Base-by-base conservation (phyloP, 2,113 vertebrate genomes). In the Cinclus mexicanus region DNA sequence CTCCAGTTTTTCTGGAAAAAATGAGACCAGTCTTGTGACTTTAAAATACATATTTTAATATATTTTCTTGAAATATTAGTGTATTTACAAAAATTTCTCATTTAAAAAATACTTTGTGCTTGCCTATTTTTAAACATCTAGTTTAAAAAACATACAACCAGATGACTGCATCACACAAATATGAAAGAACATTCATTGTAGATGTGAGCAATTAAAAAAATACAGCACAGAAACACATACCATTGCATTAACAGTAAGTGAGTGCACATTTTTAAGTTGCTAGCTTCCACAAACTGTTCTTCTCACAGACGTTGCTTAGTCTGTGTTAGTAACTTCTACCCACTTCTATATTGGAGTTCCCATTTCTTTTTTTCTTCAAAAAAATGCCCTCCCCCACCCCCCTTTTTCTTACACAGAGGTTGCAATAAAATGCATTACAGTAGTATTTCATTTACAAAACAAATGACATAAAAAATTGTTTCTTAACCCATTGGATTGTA, bases 371-470 rank as follows among this genome's bases (percentile, higher is more conserved):
- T 77, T 88, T 50, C 44, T 64, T 87, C 63, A 53, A 7, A 78
- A 60, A 77, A 23, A 37, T 15, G 9, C 35, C 35, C 18, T 6
- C 16, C 39, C 6, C 11, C 1, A 18, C 23, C 41, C 5, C 6
- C 2, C 2, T 41, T 89, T 87, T 74, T 20, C 63, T 89, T 70
- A 31, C 31, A 52, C 15, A 64, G 57, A 86, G 13, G 10, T 87
- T 96, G 95, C 94, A 96, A 93, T 96, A 93, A 96, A 95, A 96
- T 96, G 94, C 94, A 96, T 93, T 97, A 96, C 96, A 84, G 42
- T 95, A 82, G 41, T 96, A 93, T 88, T 93, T 94, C 93, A 97
- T 97, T 97, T 96, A 92, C 88, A 96, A 96, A 94, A 94, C 92
- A 96, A 96, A 95, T 97, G 92, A 97, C 64, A 68, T 94, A 75